Evolutionary conservation across 2,888 invertebrate species (phyloP).

Genomic region (Argyra leucocephala): DNA sequence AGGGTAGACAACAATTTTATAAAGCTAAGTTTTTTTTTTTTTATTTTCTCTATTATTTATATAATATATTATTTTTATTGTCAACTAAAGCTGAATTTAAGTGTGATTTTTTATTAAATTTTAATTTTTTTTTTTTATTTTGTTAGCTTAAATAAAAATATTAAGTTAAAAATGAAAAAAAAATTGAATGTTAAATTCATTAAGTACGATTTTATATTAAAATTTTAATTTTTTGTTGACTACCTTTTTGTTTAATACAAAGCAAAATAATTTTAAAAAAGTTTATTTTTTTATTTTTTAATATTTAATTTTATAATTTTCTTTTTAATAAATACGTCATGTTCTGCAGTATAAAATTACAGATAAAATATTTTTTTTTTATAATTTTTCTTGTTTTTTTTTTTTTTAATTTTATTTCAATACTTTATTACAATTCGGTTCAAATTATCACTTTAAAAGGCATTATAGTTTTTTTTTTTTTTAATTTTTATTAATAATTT

Average conservation of each 20-base stretch:
- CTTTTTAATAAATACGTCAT: conserved; percentile 2
- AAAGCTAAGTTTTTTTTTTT: not conserved
- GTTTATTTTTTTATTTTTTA: not conserved
- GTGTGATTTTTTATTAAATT: too few species aligned
- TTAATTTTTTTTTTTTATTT: not conserved
- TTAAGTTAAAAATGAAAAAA: not conserved
- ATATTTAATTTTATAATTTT: not conserved
- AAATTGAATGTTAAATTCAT: not conserved
- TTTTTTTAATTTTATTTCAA: not conserved
- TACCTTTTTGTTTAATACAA: too few species aligned
- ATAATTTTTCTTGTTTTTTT: not conserved
- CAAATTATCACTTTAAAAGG: conserved; percentile 6
- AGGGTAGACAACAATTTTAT: conserved; percentile 3
- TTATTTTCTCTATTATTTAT: too few species aligned
- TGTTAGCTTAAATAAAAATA: not conserved
- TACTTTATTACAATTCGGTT: conserved; percentile 6
- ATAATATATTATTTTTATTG: not conserved
- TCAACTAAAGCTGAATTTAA: conserved; percentile 6
- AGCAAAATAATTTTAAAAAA: too few species aligned
- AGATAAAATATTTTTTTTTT: not conserved
- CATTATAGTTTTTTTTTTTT: not conserved
- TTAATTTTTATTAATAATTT: not conserved
- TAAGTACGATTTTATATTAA: not conserved
- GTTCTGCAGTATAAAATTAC: conserved; percentile 6
- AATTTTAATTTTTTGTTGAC: too few species aligned